Percentiles rank a stretch among this genome's conserved stretches.
Evolutionary conservation across 2,797 vertebrate species (phyloP).

Genomic region (Pseudochaenichthys georgianus): DNA sequence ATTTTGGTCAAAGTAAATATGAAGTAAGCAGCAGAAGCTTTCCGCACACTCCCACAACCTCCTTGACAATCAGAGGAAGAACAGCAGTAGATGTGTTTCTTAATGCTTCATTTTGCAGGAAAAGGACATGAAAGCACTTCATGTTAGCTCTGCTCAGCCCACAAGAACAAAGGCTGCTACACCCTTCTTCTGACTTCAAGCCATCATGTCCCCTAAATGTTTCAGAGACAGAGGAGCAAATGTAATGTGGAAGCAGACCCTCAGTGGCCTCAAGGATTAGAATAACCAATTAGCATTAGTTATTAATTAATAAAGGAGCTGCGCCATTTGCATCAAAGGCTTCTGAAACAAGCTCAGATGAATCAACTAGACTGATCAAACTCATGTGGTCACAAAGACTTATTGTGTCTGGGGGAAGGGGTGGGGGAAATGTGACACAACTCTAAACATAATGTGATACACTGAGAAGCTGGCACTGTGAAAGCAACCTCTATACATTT

Average conservation of each 20-base stretch:
- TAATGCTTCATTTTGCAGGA: constrained; percentile 14
- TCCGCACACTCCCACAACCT: constrained; percentile 30
- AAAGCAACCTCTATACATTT: neutral
- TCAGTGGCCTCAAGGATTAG: constrained; percentile 9
- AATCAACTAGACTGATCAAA: constrained; percentile 24
- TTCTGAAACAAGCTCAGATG: constrained; percentile 26
- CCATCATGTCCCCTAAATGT: constrained; percentile 33
- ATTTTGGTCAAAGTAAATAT: neutral
- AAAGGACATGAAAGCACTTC: constrained; percentile 34
- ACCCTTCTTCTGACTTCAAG: constrained; percentile 15
- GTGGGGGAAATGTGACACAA: neutral
- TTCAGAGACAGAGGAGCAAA: constrained; percentile 25
- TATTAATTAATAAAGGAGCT: constrained; percentile 41
- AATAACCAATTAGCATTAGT: constrained; percentile 39
- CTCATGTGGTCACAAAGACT: constrained; percentile 16
- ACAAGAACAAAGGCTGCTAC: constrained; percentile 24
- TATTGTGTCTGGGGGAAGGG: constrained; percentile 5
- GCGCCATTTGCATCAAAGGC: constrained; percentile 38
- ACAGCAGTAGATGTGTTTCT: constrained; percentile 17
- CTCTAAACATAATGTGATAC: neutral
- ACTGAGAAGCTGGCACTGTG: neutral
- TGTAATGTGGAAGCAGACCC: constrained; percentile 28
- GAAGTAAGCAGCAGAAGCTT: constrained; percentile 27
- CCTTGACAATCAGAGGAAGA: constrained; percentile 16
- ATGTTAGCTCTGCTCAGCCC: constrained; percentile 12